Evolutionary conservation across 2,797 vertebrate genomes (phyloP), one percentile per base, ranked within the genome.

Genomic region (Sebastes oblongus): DNA sequence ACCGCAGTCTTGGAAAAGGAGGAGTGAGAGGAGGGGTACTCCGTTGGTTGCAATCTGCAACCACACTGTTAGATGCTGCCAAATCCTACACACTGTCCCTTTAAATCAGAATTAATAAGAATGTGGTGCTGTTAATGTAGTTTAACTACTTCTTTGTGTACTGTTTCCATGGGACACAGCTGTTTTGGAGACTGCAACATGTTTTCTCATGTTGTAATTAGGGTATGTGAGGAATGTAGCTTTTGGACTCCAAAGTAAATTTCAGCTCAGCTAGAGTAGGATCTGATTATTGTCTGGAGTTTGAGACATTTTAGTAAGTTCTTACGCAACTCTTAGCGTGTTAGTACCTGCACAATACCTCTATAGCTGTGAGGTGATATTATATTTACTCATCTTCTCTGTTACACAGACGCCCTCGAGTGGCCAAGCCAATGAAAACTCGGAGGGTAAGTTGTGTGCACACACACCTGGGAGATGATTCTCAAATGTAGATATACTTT

Each of bases 371-470:
- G 7, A 59, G 25, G 5, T 80, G 16, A 27, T 25, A 6, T 24
- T 64, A 1, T 22, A 18, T 36, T 42, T 16, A 60, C 7, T 70
- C 24, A 9, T 80, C n/a, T 77, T 83, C 69, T 75, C 72, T 88
- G 66, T 82, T 39, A 22, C 14, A 84, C 95, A 96, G 95, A 25
- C 68, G 12, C 78, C 89, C 80, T 87, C 92, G 72, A 84, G 52
- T 84, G 93, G 89, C 56, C 93, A 81, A 77, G 81, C 73, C 66
- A 91, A 84, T 73, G 94, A 93, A 34, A 89, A 81, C 71, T 93
- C 88, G 1, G 93, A 88, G 54, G 92, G 95, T 96, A 77, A 86
- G 91, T 75, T 13, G 3, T 55, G 13, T 29, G 3, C 27, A 32
- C 6, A 5, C 14, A 55, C 59, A 73, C 12, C 24, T 60, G 27